Evolutionary conservation across 2,888 invertebrate genomes (phyloP).

Genomic region (Mythimna vitellina): DNA sequence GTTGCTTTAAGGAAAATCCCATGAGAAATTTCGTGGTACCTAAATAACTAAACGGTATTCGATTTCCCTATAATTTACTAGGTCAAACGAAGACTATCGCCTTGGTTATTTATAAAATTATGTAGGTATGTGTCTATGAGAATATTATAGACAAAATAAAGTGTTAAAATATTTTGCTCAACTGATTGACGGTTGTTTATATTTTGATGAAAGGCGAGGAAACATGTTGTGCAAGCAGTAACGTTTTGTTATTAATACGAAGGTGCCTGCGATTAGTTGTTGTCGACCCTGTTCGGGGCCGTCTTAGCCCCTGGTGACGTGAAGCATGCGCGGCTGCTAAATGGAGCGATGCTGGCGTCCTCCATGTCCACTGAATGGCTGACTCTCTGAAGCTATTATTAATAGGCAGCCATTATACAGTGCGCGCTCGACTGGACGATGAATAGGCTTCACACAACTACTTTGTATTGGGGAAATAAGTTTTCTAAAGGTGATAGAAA

Average conservation of each 20-base stretch:
- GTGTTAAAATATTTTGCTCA: slow-evolving; percentile 37
- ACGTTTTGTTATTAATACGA: slow-evolving; percentile 42
- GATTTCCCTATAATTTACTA: slow-evolving; percentile 23
- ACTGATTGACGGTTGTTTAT: slow-evolving; percentile 59
- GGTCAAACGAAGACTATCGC: slow-evolving; percentile 22
- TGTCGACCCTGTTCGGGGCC: slow-evolving; percentile 40
- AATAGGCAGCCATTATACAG: slow-evolving; percentile 70
- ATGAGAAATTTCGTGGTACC: slow-evolving; percentile 32
- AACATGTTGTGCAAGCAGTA: slow-evolving; percentile 23
- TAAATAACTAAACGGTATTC: slow-evolving; percentile 26
- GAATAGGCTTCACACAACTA: slow-evolving; percentile 62
- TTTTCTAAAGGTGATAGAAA: slow-evolving; percentile 47
- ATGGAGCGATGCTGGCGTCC: slow-evolving; percentile 83
- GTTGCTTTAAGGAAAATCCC: slow-evolving; percentile 33
- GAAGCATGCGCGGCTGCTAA: slow-evolving; percentile 83
- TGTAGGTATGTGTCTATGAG: not conserved
- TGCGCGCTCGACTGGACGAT: slow-evolving; percentile 67
- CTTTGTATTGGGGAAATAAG: slow-evolving; percentile 59
- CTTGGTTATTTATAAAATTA: slow-evolving; percentile 38
- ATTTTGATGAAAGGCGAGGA: slow-evolving; percentile 35
- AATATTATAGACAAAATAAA: slow-evolving; percentile 37
- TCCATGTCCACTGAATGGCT: slow-evolving; percentile 83
- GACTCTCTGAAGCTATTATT: slow-evolving; percentile 73
- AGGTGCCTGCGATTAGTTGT: slow-evolving; percentile 35
- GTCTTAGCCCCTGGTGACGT: slow-evolving; percentile 71